Base-by-base conservation (phyloP, 1,140 invertebrate genomes). In the Monomorium pharaonis region DNA sequence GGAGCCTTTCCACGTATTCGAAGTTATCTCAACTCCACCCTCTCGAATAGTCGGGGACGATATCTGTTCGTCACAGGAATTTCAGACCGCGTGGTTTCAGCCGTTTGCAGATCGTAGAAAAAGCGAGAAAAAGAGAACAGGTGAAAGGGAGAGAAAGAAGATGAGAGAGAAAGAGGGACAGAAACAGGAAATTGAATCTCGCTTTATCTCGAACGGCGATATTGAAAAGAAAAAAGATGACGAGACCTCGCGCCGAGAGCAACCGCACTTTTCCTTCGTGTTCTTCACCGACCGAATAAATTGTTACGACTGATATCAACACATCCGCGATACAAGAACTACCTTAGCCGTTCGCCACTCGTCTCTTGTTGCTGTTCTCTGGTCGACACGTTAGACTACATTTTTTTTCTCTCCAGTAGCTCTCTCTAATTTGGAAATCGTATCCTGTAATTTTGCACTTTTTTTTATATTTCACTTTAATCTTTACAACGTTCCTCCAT, bases 121-220 rank as follows among this genome's bases (percentile, higher is more conserved):
- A n/a, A 9, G 30, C 21, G 58, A 44, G 47, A 56, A 62, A 47
- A 77, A 91, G 86, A 89, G 88, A 88, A 87, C 90, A 89, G 91
- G 89, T 93, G 90, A 78, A 89, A 92, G 91, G 92, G 47, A 18
- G 27, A 56, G 49, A 86, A 72, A 86, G 88, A 86, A 84, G 88
- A 78, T 87, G 91, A 92, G 56, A 24, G 74, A 33, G 21, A 89
- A 75, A 87, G 88, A 88, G 88, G 89, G 85, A 89, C 81, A 91
- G 92, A 87, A 89, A 92, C 76, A 78, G 78, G 91, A 93, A 94
- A 94, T 94, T 94, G 93, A 94, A 94, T 94, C 92, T 93, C 89
- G 91, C 90, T 93, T 93, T 93, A 94, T 94, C 92, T 92, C 69
- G 67, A 77, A 58, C 54, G 67, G 21, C 27, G 86, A 84, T 87